Percentiles rank a stretch among this genome's conserved stretches.
Conservation (phyloP, 2,888 invertebrate species). For the Acronicta psi region DNA sequence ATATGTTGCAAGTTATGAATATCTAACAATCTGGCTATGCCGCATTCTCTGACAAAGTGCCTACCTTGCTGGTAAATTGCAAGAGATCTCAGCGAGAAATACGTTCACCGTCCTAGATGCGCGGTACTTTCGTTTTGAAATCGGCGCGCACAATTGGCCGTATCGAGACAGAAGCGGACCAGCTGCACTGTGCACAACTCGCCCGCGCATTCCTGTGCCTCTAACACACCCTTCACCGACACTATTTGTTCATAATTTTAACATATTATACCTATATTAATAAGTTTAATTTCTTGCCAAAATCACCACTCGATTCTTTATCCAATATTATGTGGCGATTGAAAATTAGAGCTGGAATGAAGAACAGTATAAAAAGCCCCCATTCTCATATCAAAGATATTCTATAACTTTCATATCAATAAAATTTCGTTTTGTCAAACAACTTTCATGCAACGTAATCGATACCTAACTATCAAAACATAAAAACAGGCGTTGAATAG, state of each 20-base stretch:
- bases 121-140: conserved; percentile 89
- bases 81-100: conserved; percentile 86
- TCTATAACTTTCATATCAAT: conserved; percentile 23
- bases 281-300: too few relatives aligned
- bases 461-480: conserved; percentile 40
- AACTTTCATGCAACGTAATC: conserved; percentile 47
- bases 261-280: not conserved
- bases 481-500: conserved; percentile 40
- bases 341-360: too few relatives aligned
- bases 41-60: conserved; percentile 80
- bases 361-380: too few relatives aligned
- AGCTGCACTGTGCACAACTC: conserved; percentile 68
- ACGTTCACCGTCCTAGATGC: conserved; percentile 89
- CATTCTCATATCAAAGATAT: conserved; percentile 1
- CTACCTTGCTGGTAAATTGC: conserved; percentile 80
- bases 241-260: conserved; percentile 10
- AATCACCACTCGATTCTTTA: too few relatives aligned
- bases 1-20: conserved; percentile 82
- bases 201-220: conserved; percentile 76
- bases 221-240: conserved; percentile 39
- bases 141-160: conserved; percentile 88
- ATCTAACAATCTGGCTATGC: conserved; percentile 81
- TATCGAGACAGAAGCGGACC: conserved; percentile 83
- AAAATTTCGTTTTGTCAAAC: conserved; percentile 39
- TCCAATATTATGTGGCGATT: too few relatives aligned